phyloP scores from a whole-genome alignment of 2,888 invertebrate genomes.

The Pseudococcus longispinus region DNA sequence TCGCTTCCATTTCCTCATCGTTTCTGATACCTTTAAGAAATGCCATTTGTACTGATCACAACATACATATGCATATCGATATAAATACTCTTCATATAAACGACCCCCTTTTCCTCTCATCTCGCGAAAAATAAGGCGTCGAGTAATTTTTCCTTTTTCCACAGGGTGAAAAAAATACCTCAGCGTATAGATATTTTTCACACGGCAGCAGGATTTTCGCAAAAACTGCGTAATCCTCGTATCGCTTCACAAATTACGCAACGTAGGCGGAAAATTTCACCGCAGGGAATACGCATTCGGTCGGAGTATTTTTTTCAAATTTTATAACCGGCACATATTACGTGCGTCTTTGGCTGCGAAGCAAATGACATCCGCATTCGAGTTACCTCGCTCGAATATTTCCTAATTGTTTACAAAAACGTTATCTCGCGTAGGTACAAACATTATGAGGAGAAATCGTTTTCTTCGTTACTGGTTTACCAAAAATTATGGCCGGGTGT shows the following conservation, averaged over 20 bases:
- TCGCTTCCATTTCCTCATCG: not conserved
- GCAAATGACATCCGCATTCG: not conserved
- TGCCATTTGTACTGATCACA: not conserved
- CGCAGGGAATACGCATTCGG: constrained; percentile 1
- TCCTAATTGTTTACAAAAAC: not conserved
- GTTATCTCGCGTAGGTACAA: not conserved
- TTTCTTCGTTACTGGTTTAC: not conserved
- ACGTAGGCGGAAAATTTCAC: constrained; percentile 5
- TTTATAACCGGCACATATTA: constrained; percentile 6
- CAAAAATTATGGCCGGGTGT: not conserved
- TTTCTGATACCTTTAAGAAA: not conserved
- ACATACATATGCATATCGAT: not conserved
- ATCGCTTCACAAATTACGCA: constrained; percentile 9
- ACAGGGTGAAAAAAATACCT: not conserved
- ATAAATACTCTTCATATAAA: not conserved
- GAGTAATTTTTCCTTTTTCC: not conserved
- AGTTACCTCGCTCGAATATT: not conserved
- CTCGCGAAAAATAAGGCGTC: not conserved
- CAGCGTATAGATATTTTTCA: not conserved
- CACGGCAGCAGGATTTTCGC: not conserved
- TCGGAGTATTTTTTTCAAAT: not conserved
- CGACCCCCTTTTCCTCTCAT: not conserved
- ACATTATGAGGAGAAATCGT: not conserved
- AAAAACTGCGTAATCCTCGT: not conserved
- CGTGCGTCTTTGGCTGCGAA: not conserved